These are phyloP conservation scores for Halcyon malimbica DNA, from an alignment of 2,113 vertebrate species.

Conservation along the genomic window DNA sequence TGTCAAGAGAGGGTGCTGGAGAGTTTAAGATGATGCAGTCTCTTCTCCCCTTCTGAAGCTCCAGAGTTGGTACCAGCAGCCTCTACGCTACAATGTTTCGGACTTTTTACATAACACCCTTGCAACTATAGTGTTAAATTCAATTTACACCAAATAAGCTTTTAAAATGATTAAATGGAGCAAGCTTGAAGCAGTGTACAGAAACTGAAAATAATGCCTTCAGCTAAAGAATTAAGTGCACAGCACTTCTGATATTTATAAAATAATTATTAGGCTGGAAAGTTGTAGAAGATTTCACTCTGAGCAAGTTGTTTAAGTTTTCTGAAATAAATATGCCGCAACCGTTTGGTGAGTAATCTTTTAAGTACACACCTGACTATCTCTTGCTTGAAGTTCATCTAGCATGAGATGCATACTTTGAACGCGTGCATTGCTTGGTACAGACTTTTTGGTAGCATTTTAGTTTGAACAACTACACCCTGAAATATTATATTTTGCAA, in stretches of 20 bases:
- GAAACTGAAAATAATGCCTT: slow-evolving; percentile 44
- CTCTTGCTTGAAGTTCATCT: background rate
- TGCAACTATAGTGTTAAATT: slow-evolving; percentile 49
- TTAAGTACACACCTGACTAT: background rate
- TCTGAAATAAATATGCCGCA: background rate
- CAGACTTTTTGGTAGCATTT: background rate
- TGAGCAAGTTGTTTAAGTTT: background rate
- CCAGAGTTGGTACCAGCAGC: background rate
- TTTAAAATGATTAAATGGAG: slow-evolving; percentile 61
- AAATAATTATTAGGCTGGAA: slow-evolving; percentile 69
- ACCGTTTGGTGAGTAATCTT: background rate
- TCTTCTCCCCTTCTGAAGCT: background rate
- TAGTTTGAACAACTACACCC: background rate
- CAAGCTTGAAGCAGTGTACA: slow-evolving; percentile 33
- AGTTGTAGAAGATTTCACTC: slow-evolving; percentile 28
- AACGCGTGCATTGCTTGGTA: background rate
- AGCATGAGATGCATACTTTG: background rate
- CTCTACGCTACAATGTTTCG: background rate
- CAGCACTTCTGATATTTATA: slow-evolving; percentile 64
- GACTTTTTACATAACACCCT: slow-evolving; percentile 48
- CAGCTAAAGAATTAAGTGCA: slow-evolving; percentile 57
- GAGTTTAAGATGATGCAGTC: slow-evolving; percentile 67
- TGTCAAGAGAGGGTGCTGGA: slow-evolving; percentile 78
- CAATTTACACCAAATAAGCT: slow-evolving; percentile 53
- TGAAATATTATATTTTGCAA: background rate